Evolutionary conservation across 2,888 invertebrate species (phyloP).

Genomic region (Orthosia gothica): DNA sequence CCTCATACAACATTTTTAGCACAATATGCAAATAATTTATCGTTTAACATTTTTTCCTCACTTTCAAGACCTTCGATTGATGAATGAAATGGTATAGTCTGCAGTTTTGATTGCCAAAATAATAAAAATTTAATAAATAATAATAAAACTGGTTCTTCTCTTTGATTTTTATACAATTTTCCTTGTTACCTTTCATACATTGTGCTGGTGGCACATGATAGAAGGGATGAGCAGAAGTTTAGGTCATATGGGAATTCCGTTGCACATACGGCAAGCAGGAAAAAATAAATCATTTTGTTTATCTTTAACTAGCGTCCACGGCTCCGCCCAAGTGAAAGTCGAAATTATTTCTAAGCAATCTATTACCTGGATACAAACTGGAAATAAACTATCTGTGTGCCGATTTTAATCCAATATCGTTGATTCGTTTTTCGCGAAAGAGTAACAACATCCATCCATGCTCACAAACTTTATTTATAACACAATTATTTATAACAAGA

Average conservation of each 20-base stretch:
- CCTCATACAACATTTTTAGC: not conserved
- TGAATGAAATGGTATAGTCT: not conserved
- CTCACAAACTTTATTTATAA: too few species aligned
- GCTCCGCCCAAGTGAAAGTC: too few species aligned
- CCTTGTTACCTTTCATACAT: slow-evolving; percentile 36
- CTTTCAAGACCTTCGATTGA: not conserved
- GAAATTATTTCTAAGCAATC: too few species aligned
- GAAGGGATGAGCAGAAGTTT: slow-evolving; percentile 32
- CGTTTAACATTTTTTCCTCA: not conserved
- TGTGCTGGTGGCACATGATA: not conserved
- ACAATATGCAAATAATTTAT: not conserved
- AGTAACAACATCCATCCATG: too few species aligned
- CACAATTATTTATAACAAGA: too few species aligned
- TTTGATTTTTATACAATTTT: slow-evolving; percentile 25
- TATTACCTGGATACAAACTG: too few species aligned
- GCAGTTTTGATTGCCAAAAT: not conserved
- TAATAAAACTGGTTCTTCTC: slow-evolving; percentile 20
- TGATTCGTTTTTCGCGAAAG: too few species aligned
- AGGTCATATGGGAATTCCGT: not conserved
- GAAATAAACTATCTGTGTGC: too few species aligned
- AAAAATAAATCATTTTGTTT: not conserved
- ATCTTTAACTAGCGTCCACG: too few species aligned
- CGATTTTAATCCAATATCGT: too few species aligned
- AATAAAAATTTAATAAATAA: not conserved
- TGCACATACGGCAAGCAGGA: slow-evolving; percentile 14